A percentile compares a stretch with the other conserved stretches of the same genome.
Conservation (phyloP, 1,140 invertebrate genomes). For the Bombus waltoni region DNA sequence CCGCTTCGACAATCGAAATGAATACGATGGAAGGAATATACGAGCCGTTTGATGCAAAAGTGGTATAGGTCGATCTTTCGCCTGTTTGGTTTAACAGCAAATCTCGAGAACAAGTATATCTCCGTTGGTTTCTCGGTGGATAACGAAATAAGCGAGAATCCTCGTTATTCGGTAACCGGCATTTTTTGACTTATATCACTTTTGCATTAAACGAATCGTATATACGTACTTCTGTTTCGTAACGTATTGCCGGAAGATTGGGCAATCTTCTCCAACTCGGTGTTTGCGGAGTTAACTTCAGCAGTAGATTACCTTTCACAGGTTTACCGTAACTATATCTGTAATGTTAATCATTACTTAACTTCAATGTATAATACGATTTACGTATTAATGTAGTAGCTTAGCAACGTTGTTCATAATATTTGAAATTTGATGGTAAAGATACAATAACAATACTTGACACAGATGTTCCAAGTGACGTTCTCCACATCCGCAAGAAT, state of each 20-base stretch:
- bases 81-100: too few relatives aligned
- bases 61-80: too few relatives aligned
- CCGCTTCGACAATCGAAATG: background rate
- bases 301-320: constrained; percentile 84
- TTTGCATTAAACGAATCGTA: background rate
- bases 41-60: too few relatives aligned
- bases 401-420: background rate
- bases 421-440: background rate
- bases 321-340: constrained; percentile 90
- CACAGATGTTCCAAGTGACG: constrained; percentile 84
- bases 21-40: background rate
- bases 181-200: too few relatives aligned
- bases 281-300: constrained; percentile 80
- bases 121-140: too few relatives aligned
- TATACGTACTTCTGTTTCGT: constrained; percentile 73
- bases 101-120: too few relatives aligned
- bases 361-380: background rate
- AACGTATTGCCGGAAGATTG: constrained; percentile 77
- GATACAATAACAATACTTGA: constrained; percentile 79
- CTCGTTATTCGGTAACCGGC: too few relatives aligned
- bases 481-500: constrained; percentile 83
- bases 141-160: too few relatives aligned
- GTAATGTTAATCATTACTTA: background rate
- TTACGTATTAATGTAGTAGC: background rate
- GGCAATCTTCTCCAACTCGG: constrained; percentile 79